Conservation (phyloP, 2,888 invertebrate genomes). For the Callyntrura guangdongensis region DNA sequence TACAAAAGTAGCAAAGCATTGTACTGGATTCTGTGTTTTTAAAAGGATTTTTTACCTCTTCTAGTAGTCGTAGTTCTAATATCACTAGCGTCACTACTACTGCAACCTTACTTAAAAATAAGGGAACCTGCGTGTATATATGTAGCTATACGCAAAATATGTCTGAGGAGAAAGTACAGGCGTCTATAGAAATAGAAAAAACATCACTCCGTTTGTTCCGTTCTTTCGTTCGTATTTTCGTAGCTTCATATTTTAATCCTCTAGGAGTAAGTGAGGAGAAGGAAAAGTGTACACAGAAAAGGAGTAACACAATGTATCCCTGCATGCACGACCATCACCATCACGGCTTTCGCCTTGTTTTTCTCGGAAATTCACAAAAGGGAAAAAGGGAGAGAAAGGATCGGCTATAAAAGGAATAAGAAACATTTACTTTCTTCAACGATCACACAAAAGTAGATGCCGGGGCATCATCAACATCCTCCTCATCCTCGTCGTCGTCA, state of each 20-base stretch:
- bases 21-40: slow-evolving; percentile 2
- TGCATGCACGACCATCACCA: background rate
- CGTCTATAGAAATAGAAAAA: background rate
- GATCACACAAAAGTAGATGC: background rate
- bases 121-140: background rate
- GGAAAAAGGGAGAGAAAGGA: background rate
- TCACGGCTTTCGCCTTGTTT: slow-evolving; percentile 13
- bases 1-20: background rate
- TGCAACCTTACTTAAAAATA: background rate
- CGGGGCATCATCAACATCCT: background rate
- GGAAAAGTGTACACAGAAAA: background rate
- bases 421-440: slow-evolving; percentile 50
- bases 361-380: background rate
- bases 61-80: no score
- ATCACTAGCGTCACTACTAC: slow-evolving; percentile 3
- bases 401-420: slow-evolving; percentile 45
- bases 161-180: background rate
- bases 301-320: background rate
- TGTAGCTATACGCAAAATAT: background rate
- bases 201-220: slow-evolving; percentile 37
- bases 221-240: slow-evolving; percentile 22
- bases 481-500: background rate
- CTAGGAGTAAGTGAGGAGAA: background rate
- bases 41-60: background rate
- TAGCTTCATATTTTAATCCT: slow-evolving; percentile 70